Base-by-base conservation (phyloP, 2,113 vertebrate species). In the Setophaga petechia region DNA sequence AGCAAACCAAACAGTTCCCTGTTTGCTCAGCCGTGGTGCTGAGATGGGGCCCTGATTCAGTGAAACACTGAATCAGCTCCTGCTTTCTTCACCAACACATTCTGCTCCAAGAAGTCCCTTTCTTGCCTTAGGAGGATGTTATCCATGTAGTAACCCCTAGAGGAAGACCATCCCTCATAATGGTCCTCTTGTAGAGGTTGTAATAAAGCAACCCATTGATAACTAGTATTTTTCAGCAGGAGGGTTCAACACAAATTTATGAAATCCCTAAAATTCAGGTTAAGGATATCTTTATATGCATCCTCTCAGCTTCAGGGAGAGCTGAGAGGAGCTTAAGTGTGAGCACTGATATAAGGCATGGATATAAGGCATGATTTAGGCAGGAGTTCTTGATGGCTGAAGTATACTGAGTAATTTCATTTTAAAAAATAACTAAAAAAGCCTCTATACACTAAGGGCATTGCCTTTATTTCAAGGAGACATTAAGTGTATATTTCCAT, bases 1-100 rank as follows among this genome's bases (percentile, higher is more conserved):
- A 82, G 84, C 82, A 95, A 95, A 91, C 62, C 74, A 91, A 96
- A 95, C 84, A 94, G 67, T 39, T 75, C 71, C 62, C 62, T 78
- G 81, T 96, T 96, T 96, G 90, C 95, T 93, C 87, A 93, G 93
- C 93, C 71, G 7, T 30, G 47, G 39, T 1, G 1, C 84, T 74
- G 39, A 75, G 77, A 39, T 54, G 84, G 49, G 86, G 91, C 81
- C 77, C 44, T 0, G 0, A 24, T 11, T 63, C 69, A 68, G 61
- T 7, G 9, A 57, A 89, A 49, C 52, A 37, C 1, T 0, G 52
- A 31, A 54, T 68, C 55, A 61, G 63, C 63, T 62, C 51, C 76
- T 9, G 11, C 30, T 80, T 74, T 69, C 59, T 79, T 85, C 55
- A 35, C 49, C 28, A 30, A 11, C 3, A 27, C 23, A 4, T 11